A percentile compares a stretch with the other conserved stretches of the same genome.
Conservation (phyloP, 2,797 vertebrate species). For the Dipus sagitta region DNA sequence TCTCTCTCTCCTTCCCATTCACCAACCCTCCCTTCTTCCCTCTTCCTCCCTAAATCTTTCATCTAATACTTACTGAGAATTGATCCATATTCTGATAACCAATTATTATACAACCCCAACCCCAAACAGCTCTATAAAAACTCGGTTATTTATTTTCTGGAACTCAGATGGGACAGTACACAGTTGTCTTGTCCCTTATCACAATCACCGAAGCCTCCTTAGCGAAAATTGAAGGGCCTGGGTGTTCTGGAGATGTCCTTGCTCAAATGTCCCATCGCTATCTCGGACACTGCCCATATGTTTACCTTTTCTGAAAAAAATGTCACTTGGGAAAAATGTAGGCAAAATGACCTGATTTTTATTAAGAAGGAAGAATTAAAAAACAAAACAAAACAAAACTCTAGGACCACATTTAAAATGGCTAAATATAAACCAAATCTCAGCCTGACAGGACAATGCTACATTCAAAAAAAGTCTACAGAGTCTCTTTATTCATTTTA, state of each 20-base stretch:
- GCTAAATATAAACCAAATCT: neutral
- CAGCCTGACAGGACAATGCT: neutral
- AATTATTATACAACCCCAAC: neutral
- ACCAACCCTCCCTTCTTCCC: neutral
- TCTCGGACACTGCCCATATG: neutral
- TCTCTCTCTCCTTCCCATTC: neutral
- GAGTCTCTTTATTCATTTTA: neutral
- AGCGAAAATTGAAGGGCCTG: neutral
- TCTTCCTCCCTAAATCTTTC: neutral
- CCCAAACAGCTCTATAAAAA: neutral
- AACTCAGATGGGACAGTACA: neutral
- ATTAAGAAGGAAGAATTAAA: neutral
- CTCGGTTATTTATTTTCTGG: neutral
- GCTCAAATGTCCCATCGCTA: neutral
- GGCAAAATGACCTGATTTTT: neutral
- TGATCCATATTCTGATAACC: neutral
- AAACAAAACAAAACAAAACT: neutral
- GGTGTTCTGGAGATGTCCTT: neutral
- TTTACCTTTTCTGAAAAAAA: neutral
- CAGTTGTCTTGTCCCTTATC: neutral
- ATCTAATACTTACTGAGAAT: neutral
- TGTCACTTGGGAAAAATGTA: neutral
- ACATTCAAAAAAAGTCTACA: neutral
- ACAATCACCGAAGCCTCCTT: neutral
- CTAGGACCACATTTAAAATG: neutral